phyloP scores from a whole-genome alignment of 2,888 invertebrate genomes.

The Drosophila limbata region DNA sequence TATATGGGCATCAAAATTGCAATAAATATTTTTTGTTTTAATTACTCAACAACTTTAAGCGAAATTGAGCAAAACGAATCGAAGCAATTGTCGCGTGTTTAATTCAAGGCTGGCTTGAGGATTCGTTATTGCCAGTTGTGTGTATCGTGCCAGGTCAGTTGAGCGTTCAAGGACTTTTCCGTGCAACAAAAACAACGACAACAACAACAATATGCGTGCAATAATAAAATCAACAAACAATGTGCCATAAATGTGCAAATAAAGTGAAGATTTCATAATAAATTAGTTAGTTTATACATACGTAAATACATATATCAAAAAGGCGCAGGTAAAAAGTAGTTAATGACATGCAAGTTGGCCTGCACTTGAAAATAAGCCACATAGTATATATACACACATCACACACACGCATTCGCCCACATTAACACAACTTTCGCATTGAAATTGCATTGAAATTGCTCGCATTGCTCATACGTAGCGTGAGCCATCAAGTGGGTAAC shows the following conservation, averaged over 20 bases:
- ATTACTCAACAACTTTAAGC: constrained; percentile 23
- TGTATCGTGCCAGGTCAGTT: constrained; percentile 80
- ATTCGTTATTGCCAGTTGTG: constrained; percentile 57
- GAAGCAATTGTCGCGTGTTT: constrained; percentile 54
- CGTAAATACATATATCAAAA: constrained; percentile 22
- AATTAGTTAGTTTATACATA: constrained; percentile 17
- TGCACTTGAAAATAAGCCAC: constrained; percentile 73
- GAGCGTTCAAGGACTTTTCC: constrained; percentile 78
- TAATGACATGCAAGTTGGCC: constrained; percentile 58
- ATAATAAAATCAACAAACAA: constrained; percentile 38
- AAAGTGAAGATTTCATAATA: constrained; percentile 36
- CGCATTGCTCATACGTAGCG: constrained; percentile 76
- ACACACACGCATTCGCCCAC: constrained; percentile 20
- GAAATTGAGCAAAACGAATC: constrained; percentile 23
- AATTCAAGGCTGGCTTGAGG: constrained; percentile 55
- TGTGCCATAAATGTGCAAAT: constrained; percentile 46
- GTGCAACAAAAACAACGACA: constrained; percentile 45
- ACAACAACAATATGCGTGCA: constrained; percentile 49
- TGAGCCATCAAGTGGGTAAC: constrained; percentile 68
- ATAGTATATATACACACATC: constrained; percentile 19
- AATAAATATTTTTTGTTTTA: constrained; percentile 20
- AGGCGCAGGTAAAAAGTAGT: constrained; percentile 61
- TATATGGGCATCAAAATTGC: constrained; percentile 14
- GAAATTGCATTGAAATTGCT: constrained; percentile 55
- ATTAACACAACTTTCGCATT: constrained; percentile 14